A percentile compares a stretch with the other conserved stretches of the same genome.
phyloP scores from a whole-genome alignment of 1,140 invertebrate genomes.

The Cydia pomonella region DNA sequence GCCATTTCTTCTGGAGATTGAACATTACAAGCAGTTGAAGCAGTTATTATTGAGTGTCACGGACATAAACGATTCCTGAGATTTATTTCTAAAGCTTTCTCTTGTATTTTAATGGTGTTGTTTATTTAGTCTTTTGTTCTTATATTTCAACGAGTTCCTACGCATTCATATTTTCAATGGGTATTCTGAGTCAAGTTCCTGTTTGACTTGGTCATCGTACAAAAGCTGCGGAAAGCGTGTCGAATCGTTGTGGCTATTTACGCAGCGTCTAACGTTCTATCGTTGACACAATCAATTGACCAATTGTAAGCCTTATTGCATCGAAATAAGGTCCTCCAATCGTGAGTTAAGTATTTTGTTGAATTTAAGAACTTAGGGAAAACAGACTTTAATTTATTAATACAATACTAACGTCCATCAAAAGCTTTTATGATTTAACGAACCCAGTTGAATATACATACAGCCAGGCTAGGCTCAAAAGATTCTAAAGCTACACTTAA shows the following conservation, averaged over 20 bases:
- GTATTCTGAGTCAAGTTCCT: background rate
- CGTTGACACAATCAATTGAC: background rate
- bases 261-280: background rate
- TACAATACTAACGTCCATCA: conserved; percentile 1
- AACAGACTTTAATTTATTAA: conserved; percentile 4
- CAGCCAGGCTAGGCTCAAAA: background rate
- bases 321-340: no score
- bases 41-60: background rate
- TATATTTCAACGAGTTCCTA: background rate
- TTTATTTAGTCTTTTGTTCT: conserved; percentile 9
- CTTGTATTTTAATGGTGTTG: background rate
- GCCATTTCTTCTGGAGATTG: no score
- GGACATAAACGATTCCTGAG: background rate
- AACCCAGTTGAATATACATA: background rate
- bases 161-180: background rate
- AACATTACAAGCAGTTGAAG: background rate
- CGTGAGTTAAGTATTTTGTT: no score
- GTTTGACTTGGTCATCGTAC: conserved; percentile 10
- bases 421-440: background rate
- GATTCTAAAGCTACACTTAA: background rate
- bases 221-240: conserved; percentile 6
- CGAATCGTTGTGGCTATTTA: background rate
- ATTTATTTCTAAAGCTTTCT: conserved; percentile 3
- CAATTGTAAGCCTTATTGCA: no score
- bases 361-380: background rate